Percentiles rank a stretch among this genome's conserved stretches.
phyloP scores from a whole-genome alignment of 1,140 invertebrate species.

The Drosophila albomicans region DNA sequence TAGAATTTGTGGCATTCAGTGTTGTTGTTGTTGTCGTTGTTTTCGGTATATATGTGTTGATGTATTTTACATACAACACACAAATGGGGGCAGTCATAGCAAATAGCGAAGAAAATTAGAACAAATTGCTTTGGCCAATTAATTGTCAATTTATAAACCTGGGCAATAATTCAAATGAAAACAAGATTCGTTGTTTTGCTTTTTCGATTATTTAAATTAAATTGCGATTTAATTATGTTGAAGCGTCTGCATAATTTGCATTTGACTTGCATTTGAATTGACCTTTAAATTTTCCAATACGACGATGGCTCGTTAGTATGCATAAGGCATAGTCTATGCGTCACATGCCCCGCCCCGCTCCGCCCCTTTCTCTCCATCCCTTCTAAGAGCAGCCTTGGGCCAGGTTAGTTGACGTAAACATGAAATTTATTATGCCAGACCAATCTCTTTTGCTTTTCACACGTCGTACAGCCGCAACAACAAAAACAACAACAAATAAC shows the following conservation, averaged over 20 bases:
- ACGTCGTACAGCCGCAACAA: constrained; percentile 31
- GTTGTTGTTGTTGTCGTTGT: not conserved
- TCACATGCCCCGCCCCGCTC: not conserved
- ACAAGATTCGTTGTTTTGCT: not conserved
- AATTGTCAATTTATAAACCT: constrained; percentile 27
- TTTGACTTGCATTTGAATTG: not conserved
- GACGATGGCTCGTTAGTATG: constrained; percentile 25
- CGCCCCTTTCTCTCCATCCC: not conserved
- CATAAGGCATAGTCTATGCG: constrained; percentile 5
- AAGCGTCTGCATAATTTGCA: not conserved
- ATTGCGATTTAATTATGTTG: constrained; percentile 1
- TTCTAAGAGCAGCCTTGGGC: constrained; percentile 46
- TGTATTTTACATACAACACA: constrained; percentile 17
- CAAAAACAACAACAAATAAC: not conserved
- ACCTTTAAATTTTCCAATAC: constrained; percentile 5
- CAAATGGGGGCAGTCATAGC: constrained; percentile 21
- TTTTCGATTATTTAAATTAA: constrained; percentile 2
- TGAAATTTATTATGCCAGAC: constrained; percentile 27
- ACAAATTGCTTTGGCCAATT: constrained; percentile 16
- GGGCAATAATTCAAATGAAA: not conserved
- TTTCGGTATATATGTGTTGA: too few relatives aligned
- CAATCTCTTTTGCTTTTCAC: constrained; percentile 24
- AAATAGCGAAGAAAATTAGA: constrained; percentile 17
- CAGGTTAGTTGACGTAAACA: constrained; percentile 55
- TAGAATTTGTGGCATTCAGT: constrained; percentile 57